These are phyloP conservation scores for Oscheius sp. DNA, from an alignment of 2,888 invertebrate genomes.

Conservation along the genomic window DNA sequence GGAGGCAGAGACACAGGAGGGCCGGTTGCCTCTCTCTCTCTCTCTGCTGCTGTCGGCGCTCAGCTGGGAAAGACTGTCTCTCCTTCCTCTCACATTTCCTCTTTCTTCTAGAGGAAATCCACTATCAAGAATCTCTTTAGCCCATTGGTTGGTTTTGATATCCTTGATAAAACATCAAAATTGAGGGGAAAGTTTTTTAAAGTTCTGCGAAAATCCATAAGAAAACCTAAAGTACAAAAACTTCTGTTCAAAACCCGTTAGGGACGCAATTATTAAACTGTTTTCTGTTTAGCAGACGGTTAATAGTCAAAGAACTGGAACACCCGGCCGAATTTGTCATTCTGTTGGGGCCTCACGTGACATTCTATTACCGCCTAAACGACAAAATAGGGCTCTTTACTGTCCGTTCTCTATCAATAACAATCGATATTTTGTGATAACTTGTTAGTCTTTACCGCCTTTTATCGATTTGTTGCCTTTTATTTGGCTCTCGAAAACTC, in stretches of 20 bases:
- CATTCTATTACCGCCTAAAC: too few relatives aligned
- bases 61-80: background rate
- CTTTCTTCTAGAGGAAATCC: background rate
- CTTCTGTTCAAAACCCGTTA: too few relatives aligned
- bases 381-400: too few relatives aligned
- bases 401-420: too few relatives aligned
- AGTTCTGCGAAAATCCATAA: too few relatives aligned
- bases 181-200: too few relatives aligned
- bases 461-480: background rate
- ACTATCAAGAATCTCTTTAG: too few relatives aligned
- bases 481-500: background rate
- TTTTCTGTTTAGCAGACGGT: background rate
- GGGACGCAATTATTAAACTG: background rate
- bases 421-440: background rate
- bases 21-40: background rate
- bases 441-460: background rate
- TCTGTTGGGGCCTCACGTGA: too few relatives aligned
- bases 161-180: too few relatives aligned
- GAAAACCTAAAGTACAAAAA: too few relatives aligned
- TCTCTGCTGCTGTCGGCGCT: background rate
- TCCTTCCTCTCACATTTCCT: background rate
- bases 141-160: too few relatives aligned
- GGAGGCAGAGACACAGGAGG: conserved; percentile 3
- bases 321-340: too few relatives aligned
- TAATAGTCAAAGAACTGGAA: background rate